phyloP scores from a whole-genome alignment of 1,140 invertebrate genomes.

The Hermatobates lingyangjiaoensis region DNA sequence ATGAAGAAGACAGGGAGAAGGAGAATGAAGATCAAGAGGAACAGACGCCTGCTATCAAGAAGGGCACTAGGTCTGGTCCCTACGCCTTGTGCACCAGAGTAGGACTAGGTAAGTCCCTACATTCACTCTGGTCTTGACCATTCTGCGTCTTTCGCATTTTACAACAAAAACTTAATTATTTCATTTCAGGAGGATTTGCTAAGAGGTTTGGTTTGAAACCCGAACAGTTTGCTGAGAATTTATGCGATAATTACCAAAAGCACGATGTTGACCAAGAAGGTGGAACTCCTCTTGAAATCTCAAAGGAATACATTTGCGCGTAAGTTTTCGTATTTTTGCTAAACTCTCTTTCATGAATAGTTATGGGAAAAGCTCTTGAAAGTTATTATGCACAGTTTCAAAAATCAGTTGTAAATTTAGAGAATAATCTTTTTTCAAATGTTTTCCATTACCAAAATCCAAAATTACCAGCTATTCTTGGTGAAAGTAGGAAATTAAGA shows the following conservation, averaged over 20 bases:
- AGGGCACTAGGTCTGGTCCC: constrained; percentile 65
- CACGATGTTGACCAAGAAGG: constrained; percentile 89
- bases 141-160: not conserved
- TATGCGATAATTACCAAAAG: constrained; percentile 89
- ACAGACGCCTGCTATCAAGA: constrained; percentile 50
- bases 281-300: constrained; percentile 56
- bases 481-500: too few species aligned
- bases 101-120: constrained; percentile 45
- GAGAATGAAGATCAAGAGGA: constrained; percentile 33
- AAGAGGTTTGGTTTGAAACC: constrained; percentile 89
- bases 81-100: constrained; percentile 72
- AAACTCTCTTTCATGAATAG: too few species aligned
- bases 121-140: not conserved
- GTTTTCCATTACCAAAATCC: too few species aligned
- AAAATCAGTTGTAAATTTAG: too few species aligned
- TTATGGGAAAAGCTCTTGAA: too few species aligned
- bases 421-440: too few species aligned
- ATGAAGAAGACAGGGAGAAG: constrained; percentile 30
- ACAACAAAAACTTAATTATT: not conserved
- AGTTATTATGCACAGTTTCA: too few species aligned
- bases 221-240: constrained; percentile 91
- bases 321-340: too few species aligned
- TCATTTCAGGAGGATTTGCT: constrained; percentile 43
- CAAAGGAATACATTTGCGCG: constrained; percentile 40
- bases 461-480: too few species aligned